Evolutionary conservation across 1,140 invertebrate species (phyloP).

Genomic region (Aphelinus certus): DNA sequence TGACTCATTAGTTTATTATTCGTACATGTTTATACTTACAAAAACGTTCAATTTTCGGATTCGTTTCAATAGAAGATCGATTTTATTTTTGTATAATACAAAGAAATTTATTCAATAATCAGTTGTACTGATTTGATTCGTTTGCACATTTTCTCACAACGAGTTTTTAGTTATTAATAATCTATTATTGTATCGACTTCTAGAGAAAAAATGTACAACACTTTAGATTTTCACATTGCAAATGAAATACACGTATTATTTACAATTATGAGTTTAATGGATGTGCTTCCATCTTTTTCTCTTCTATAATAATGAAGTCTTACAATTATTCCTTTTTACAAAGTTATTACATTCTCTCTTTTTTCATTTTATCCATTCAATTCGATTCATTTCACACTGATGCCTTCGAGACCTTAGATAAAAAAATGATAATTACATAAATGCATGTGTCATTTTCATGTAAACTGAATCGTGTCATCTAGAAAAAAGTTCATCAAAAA

Average conservation of each 20-base stretch:
- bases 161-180: slow-evolving; percentile 32
- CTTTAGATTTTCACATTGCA: slow-evolving; percentile 53
- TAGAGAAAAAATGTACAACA: slow-evolving; percentile 55
- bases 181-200: slow-evolving; percentile 34
- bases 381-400: slow-evolving; percentile 32
- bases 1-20: slow-evolving; percentile 50
- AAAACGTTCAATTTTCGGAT: slow-evolving; percentile 32
- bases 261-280: slow-evolving; percentile 60
- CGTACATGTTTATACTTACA: slow-evolving; percentile 51
- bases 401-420: slow-evolving; percentile 35
- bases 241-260: slow-evolving; percentile 62
- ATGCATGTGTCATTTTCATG: slow-evolving; percentile 42
- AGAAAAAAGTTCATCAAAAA: slow-evolving; percentile 40
- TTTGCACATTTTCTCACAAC: slow-evolving; percentile 40
- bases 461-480: slow-evolving; percentile 38
- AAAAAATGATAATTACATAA: slow-evolving; percentile 43
- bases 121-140: slow-evolving; percentile 33
- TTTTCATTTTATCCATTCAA: slow-evolving; percentile 21
- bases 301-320: slow-evolving; percentile 34
- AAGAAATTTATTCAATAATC: slow-evolving; percentile 39
- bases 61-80: slow-evolving; percentile 35
- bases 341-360: slow-evolving; percentile 40
- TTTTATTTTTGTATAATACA: slow-evolving; percentile 42
- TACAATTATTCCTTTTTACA: slow-evolving; percentile 40
- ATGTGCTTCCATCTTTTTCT: slow-evolving; percentile 38